Evolutionary conservation across 2,113 vertebrate genomes (phyloP), one percentile per base, ranked within the genome.

Genomic region (Plestiodon gilberti): DNA sequence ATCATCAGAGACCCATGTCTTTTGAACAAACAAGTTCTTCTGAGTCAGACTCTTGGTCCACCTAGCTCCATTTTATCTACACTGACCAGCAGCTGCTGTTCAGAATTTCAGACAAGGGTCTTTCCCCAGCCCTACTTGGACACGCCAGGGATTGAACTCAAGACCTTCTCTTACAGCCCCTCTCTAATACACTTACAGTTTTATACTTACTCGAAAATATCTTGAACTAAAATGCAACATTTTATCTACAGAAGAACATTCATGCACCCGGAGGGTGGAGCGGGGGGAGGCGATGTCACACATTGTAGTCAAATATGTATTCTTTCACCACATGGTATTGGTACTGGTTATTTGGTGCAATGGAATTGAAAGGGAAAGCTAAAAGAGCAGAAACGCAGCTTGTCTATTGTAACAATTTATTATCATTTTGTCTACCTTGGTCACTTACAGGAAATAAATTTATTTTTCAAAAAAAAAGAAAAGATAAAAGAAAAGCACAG

Each of bases 351-450:
- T 92, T 95, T 90, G 92, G 91, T 43, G 84, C 30, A 0, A 91
- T 90, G 92, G 90, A 95, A 95, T 79, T 90, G 59, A 90, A 94
- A 78, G 78, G 89, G 85, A 78, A 85, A 93, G 96, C 95, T 96
- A 95, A 96, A 95, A 95, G 94, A 89, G 95, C 92, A 94, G 95
- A 93, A 95, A 97, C 95, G 96, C 95, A 96, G 94, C 94, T 94
- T 18, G 87, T 95, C 96, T 87, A 1, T 94, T 95, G 96, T 94
- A 96, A 96, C 95, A 87, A 95, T 96, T 96, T 96, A 97, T 96
- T 96, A 93, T 95, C 80, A 84, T 93, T 93, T 81, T 92, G 94
- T 96, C 96, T 97, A 95, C 95, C 96, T 97, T 90, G 48, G 94
- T 94, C 95, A 93, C 95, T 96, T 96, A 96, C 93, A 94, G 92